phyloP scores from a whole-genome alignment of 1,140 invertebrate species.

The Lasaia peninsularis region DNA sequence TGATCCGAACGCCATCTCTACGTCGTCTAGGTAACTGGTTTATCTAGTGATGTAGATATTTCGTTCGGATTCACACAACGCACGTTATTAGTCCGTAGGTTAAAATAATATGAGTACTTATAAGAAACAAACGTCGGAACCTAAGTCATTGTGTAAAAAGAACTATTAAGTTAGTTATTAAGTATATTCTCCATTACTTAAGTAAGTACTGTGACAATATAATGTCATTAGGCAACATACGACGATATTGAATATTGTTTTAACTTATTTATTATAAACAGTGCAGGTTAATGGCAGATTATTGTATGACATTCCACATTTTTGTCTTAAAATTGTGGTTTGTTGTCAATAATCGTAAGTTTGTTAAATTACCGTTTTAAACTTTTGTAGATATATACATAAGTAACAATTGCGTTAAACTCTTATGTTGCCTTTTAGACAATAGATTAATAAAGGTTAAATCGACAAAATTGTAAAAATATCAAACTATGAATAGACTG shows the following conservation, averaged over 20 bases:
- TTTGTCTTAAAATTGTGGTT: conserved; percentile 26
- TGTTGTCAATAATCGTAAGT: conserved; percentile 34
- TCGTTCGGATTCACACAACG: conserved; percentile 45
- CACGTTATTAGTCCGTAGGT: conserved; percentile 71
- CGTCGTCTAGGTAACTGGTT: conserved; percentile 26
- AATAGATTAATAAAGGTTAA: conserved; percentile 67
- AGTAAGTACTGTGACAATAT: conserved; percentile 71
- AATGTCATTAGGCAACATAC: conserved; percentile 65
- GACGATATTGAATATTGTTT: conserved; percentile 57
- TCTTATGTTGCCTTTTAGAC: conserved; percentile 72
- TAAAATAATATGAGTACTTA: conserved; percentile 72
- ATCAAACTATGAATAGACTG: conserved; percentile 76
- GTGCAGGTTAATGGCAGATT: conserved; percentile 30
- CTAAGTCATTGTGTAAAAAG: conserved; percentile 76
- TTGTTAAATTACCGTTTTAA: conserved; percentile 58
- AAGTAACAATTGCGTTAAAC: conserved; percentile 24
- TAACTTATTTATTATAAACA: conserved; percentile 71
- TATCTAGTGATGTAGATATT: conserved; percentile 21
- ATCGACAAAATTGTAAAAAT: conserved; percentile 76
- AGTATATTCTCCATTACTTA: conserved; percentile 72
- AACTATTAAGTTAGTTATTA: conserved; percentile 70
- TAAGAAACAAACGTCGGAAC: conserved; percentile 76
- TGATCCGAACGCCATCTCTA: conserved; percentile 37
- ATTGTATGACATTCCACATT: conserved; percentile 27
- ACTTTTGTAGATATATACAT: conserved; percentile 61